These are phyloP conservation scores for Mus spicilegus DNA, from an alignment of 2,113 vertebrate genomes.

Conservation along the genomic window DNA sequence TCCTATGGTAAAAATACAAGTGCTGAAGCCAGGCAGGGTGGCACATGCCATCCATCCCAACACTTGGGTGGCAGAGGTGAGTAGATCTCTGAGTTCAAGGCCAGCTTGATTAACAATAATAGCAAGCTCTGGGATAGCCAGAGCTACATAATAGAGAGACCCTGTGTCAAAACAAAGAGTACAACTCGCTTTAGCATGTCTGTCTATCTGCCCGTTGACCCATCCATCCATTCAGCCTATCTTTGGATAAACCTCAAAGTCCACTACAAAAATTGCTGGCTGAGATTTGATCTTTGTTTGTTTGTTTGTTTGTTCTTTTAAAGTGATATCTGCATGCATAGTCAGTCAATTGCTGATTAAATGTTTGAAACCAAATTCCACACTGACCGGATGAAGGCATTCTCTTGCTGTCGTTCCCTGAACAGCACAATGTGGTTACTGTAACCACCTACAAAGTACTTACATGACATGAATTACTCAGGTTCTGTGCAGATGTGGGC, in stretches of 20 bases:
- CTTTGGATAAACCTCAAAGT: neutral
- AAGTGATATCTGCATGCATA: neutral
- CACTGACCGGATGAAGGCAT: neutral
- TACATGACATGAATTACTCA: neutral
- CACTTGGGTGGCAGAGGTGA: neutral
- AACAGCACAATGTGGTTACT: neutral
- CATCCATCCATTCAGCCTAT: too few relatives aligned
- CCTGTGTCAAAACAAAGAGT: neutral
- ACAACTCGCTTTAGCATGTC: neutral
- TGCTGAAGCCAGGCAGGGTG: neutral
- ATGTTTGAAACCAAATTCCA: neutral
- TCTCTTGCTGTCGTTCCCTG: neutral
- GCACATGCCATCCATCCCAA: too few relatives aligned
- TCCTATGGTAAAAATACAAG: neutral
- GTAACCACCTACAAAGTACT: neutral
- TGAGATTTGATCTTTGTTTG: neutral
- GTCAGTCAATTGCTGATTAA: neutral
- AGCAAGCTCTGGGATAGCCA: neutral
- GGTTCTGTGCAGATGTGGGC: neutral
- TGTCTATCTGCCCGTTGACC: neutral
- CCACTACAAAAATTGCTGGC: neutral
- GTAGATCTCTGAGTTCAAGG: neutral
- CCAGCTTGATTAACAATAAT: too few relatives aligned
- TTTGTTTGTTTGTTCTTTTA: neutral
- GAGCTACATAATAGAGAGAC: neutral